Conservation (phyloP, 2,797 vertebrate species). For the Oreochromis grahami region DNA sequence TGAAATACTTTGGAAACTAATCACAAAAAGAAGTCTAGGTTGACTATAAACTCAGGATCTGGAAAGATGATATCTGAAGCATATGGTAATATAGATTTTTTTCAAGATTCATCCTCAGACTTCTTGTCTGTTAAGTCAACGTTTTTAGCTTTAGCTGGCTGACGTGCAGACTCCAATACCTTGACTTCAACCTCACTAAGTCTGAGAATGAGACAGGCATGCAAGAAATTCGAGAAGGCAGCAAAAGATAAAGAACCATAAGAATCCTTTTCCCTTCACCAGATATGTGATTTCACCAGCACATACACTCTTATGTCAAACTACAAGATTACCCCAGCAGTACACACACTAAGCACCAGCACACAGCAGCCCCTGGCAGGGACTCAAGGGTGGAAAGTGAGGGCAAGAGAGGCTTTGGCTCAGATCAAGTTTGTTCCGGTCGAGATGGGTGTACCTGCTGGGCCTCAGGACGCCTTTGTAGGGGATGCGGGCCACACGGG, state of each 20-base stretch:
- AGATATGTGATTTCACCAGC: constrained; percentile 10
- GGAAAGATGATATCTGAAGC: background rate
- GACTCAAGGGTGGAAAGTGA: constrained; percentile 40
- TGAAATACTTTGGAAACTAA: constrained; percentile 40
- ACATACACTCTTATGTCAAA: background rate
- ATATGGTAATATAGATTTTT: background rate
- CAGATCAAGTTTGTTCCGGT: constrained; percentile 63
- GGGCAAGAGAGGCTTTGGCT: constrained; percentile 54
- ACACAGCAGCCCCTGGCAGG: constrained; percentile 38
- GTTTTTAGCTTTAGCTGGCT: background rate
- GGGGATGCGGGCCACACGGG: constrained; percentile 96
- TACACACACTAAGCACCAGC: constrained; percentile 42
- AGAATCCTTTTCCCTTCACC: constrained; percentile 3
- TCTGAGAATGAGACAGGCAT: constrained; percentile 22
- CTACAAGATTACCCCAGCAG: background rate
- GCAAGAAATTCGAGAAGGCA: constrained; percentile 32
- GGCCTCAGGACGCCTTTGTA: constrained; percentile 95
- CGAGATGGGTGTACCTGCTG: constrained; percentile 90
- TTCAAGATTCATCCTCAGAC: background rate
- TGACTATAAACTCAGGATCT: background rate
- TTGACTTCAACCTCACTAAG: background rate
- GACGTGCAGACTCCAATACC: background rate
- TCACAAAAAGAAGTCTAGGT: background rate
- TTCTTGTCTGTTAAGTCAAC: background rate
- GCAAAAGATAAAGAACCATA: constrained; percentile 21